phyloP scores from a whole-genome alignment of 2,888 invertebrate genomes.

The Megalurothrips usitatus region DNA sequence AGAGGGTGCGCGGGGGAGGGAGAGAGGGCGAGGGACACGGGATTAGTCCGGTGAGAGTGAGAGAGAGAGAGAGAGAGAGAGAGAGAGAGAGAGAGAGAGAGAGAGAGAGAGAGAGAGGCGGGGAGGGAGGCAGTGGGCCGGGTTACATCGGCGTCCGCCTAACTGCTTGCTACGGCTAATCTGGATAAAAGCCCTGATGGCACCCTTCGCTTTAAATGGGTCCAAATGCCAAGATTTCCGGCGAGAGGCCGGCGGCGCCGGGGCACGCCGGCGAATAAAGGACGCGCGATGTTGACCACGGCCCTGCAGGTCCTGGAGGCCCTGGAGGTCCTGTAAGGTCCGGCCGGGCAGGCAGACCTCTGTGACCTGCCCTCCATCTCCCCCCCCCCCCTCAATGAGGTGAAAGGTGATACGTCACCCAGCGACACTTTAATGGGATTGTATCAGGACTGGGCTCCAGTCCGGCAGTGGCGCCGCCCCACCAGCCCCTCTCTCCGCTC shows the following conservation, averaged over 20 bases:
- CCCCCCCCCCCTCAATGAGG: no score
- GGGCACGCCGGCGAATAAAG: no score
- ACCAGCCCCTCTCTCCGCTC: neutral
- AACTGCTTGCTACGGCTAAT: neutral
- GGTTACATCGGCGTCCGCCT: neutral
- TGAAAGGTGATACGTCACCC: constrained; percentile 11
- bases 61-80: neutral
- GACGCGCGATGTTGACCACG: no score
- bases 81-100: neutral
- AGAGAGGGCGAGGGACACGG: neutral
- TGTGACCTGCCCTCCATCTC: neutral
- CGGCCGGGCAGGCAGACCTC: neutral
- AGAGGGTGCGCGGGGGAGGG: neutral
- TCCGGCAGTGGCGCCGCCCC: neutral
- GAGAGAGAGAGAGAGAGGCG: neutral
- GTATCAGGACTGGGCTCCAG: neutral
- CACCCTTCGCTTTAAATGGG: constrained; percentile 12
- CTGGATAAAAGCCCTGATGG: constrained; percentile 12
- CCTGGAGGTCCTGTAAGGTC: neutral
- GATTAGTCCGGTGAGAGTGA: neutral
- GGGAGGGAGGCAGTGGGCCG: neutral
- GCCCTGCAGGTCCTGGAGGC: no score
- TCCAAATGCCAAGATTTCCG: constrained; percentile 13
- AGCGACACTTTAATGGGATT: constrained; percentile 15
- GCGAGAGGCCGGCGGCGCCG: neutral